Conservation (phyloP, 37 sponge, comb jelly and placozoan genomes). For the Theonella swinhoei region DNA sequence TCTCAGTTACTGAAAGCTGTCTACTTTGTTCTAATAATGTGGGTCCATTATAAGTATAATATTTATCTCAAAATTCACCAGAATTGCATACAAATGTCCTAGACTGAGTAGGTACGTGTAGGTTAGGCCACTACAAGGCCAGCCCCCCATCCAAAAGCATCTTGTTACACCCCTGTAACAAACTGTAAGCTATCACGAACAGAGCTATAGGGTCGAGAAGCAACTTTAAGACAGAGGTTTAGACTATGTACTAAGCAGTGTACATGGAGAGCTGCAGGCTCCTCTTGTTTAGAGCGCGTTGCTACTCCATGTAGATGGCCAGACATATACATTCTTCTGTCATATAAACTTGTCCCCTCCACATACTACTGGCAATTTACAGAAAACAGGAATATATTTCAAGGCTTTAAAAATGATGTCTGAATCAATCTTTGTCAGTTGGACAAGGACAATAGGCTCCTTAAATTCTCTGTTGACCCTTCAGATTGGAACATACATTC, state of each 20-base stretch:
- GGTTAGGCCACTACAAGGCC: too few relatives aligned
- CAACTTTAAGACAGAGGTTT: conserved; percentile 64
- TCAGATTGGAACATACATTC: conserved; percentile 26
- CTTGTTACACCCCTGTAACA: too few relatives aligned
- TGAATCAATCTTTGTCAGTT: conserved; percentile 42
- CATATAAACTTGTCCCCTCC: conserved; percentile 55
- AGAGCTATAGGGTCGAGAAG: not conserved
- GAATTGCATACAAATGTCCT: too few relatives aligned
- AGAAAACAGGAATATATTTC: conserved; percentile 45
- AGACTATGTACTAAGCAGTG: conserved; percentile 64
- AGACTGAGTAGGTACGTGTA: too few relatives aligned
- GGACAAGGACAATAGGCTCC: conserved; percentile 31
- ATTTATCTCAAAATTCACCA: too few relatives aligned
- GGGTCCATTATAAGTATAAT: too few relatives aligned
- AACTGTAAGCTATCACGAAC: conserved; percentile 40
- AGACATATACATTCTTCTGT: conserved; percentile 48
- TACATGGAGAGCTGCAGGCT: conserved; percentile 50
- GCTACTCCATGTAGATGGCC: conserved; percentile 49
- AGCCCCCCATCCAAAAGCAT: too few relatives aligned
- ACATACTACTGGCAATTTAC: conserved; percentile 46
- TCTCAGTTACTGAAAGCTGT: too few relatives aligned
- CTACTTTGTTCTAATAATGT: too few relatives aligned
- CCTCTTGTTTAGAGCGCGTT: conserved; percentile 38
- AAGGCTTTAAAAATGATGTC: conserved; percentile 20
- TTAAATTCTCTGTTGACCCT: conserved; percentile 19